Evolutionary conservation across 92 coral and sea anemone species (phyloP).

Genomic region (Epizoanthus rinbou): DNA sequence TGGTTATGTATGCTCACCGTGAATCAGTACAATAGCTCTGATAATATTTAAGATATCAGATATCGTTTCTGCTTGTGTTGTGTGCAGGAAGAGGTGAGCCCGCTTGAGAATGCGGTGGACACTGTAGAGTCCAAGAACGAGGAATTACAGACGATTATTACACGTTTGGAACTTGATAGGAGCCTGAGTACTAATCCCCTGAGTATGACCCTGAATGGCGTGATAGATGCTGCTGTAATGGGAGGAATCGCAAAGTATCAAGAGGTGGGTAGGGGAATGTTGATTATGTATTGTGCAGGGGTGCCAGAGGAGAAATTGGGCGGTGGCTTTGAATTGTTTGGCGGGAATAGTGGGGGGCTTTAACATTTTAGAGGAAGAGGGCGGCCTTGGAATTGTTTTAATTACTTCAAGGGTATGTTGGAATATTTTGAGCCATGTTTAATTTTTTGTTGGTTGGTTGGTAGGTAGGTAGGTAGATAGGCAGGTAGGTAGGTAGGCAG

Average conservation of each 20-base stretch:
- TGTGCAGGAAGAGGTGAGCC: slow-evolving; percentile 84
- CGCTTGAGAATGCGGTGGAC: slow-evolving; percentile 91
- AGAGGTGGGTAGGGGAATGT: slow-evolving; percentile 50
- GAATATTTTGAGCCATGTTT: too few species aligned
- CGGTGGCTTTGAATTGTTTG: too few species aligned
- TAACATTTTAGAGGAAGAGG: too few species aligned
- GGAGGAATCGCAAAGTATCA: slow-evolving; percentile 94
- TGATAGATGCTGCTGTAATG: slow-evolving; percentile 98
- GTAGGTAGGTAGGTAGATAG: too few species aligned
- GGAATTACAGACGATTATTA: slow-evolving; percentile 74
- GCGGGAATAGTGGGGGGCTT: too few species aligned
- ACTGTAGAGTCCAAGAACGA: slow-evolving; percentile 91
- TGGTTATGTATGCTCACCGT: background rate
- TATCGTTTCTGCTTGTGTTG: background rate
- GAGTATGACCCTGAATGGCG: slow-evolving; percentile 94
- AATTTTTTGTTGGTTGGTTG: too few species aligned
- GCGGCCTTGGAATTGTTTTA: too few species aligned
- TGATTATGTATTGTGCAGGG: too few species aligned
- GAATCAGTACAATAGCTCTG: background rate
- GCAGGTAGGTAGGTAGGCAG: too few species aligned
- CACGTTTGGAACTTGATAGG: slow-evolving; percentile 67
- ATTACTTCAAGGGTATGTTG: too few species aligned
- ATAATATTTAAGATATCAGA: background rate
- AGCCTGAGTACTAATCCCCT: slow-evolving; percentile 82
- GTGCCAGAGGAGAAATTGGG: too few species aligned